Base-by-base conservation (phyloP, 1,140 invertebrate genomes). In the Physella acuta region DNA sequence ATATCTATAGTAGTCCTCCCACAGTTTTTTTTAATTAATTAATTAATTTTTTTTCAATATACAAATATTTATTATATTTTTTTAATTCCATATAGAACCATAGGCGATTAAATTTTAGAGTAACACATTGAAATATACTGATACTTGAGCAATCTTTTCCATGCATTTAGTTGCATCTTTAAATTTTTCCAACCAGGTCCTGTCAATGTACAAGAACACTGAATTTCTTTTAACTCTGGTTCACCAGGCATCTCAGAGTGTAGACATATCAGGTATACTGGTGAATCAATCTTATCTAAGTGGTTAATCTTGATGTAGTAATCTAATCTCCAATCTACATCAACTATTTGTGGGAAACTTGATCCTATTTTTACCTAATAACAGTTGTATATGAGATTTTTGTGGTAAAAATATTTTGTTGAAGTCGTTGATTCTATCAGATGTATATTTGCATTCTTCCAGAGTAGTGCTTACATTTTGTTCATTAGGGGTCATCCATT, bases 231-330 rank as follows among this genome's bases (percentile, higher is more conserved):
- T 5, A 79, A 53, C 39, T 77, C 78, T 39, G 58, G 16, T 8
- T 71, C 60, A n/a, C 77, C 80, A 64, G 78, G 74, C 11, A 78
- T 75, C 81, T 81, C 77, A 53, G 80, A 81, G 68, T 82, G 81
- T 26, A 83, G 68, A 16, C 74, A 73, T 1, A 83, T 77, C 20
- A 83, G 70, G 68, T 82, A 83, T 28, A 81, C 79, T 26, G 79
- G 77, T 70, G 80, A 76, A 68, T 81, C 81, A 1, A 83, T 78
- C 60, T 78, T 81, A 31, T 83, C 81, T 31, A 81, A 20, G 53
- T 82, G 76, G 69, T 81, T 82, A 39, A 77, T 83, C 73, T 83
- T 82, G 2, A 83, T 80, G 66, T 82, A 79, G 55, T 82, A 83
- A 67, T 83, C 82, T 37, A 83, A 68, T 64, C 82, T 71, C 82